Conservation (phyloP, 2,888 invertebrate species). For the Drosophila melanosoma region DNA sequence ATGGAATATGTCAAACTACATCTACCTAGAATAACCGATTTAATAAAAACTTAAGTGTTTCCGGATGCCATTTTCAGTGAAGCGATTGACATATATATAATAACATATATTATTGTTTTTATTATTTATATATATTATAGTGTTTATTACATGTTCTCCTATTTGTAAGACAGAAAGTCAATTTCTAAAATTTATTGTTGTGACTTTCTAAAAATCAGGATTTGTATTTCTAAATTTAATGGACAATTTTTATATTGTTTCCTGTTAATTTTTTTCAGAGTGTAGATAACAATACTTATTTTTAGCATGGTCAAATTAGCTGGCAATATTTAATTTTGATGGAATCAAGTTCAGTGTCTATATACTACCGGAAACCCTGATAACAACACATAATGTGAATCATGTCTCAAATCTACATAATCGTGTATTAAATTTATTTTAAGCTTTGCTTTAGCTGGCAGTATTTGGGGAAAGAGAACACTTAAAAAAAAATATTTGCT, state of each 20-base stretch:
- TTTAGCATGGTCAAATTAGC: constrained; percentile 1
- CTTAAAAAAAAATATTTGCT: background rate
- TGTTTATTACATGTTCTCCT: too few species aligned
- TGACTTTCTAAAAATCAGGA: background rate
- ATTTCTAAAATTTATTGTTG: background rate
- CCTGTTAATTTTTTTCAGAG: background rate
- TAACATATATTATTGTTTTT: background rate
- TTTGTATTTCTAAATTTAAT: too few species aligned
- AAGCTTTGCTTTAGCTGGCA: background rate
- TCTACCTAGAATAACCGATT: constrained; percentile 9
- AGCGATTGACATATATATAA: constrained; percentile 18
- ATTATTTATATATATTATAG: too few species aligned
- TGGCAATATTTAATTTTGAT: constrained; percentile 10
- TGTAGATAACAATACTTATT: constrained; percentile 4
- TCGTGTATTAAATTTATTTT: constrained; percentile 27
- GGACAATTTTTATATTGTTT: too few species aligned
- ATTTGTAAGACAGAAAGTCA: background rate
- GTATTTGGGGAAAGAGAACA: background rate
- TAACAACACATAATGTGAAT: constrained; percentile 13
- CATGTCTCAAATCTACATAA: constrained; percentile 34
- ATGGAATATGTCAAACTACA: background rate
- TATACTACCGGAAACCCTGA: constrained; percentile 33
- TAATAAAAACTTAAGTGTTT: constrained; percentile 16
- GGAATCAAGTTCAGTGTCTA: constrained; percentile 20
- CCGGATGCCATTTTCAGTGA: constrained; percentile 11